Conservation (phyloP, 92 coral and sea anemone species). For the Porites cylindrica region DNA sequence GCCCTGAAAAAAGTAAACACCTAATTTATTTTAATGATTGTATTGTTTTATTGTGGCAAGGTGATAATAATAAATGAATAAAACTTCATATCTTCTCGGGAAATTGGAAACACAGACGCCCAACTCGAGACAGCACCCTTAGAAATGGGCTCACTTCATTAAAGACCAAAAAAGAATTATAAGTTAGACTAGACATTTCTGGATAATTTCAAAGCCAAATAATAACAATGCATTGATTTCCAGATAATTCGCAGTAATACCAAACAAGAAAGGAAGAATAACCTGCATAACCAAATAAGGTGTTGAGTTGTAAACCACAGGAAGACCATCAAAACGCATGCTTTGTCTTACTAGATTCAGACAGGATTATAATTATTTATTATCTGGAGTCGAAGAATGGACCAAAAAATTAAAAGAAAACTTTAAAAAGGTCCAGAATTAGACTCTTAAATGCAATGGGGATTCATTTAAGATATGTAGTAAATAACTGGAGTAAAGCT, state of each 20-base stretch:
- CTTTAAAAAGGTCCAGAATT: no score
- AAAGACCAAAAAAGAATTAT: neutral
- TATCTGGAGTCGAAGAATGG: neutral
- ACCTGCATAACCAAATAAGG: no score
- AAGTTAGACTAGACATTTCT: neutral
- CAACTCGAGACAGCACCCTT: neutral
- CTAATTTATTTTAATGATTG: neutral
- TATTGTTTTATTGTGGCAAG: neutral
- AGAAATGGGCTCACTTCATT: neutral
- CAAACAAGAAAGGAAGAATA: no score
- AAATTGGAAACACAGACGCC: neutral
- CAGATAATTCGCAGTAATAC: no score
- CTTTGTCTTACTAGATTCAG: no score
- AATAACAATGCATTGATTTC: no score
- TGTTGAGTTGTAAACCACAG: no score
- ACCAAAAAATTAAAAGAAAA: neutral
- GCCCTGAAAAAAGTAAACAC: neutral
- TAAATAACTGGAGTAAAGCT: no score
- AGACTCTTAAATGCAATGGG: neutral
- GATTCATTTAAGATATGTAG: neutral
- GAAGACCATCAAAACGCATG: no score
- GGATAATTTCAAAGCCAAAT: neutral
- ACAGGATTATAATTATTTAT: no score
- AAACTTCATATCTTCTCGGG: neutral
- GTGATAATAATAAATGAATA: neutral